Evolutionary conservation across 1,140 invertebrate species (phyloP).

Genomic region (Adoxophyes honmai): DNA sequence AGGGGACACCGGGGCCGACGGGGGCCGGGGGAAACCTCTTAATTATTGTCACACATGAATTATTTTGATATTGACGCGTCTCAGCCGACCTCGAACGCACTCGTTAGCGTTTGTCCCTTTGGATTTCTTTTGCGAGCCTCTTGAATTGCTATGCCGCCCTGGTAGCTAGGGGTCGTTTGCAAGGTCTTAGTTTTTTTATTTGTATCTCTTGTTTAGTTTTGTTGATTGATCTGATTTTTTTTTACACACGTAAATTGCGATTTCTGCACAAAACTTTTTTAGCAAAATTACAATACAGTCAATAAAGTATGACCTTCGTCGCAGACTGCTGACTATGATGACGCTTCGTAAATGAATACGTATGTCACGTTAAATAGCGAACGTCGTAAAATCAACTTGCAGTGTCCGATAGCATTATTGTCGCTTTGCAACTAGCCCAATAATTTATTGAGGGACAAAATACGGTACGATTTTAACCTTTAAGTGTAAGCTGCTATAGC

Average conservation of each 20-base stretch:
- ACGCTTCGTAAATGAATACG: too few relatives aligned
- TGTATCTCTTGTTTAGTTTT: too few relatives aligned
- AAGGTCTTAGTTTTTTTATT: too few relatives aligned
- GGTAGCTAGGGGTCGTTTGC: conserved; percentile 5
- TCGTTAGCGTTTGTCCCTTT: conserved; percentile 41
- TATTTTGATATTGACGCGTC: conserved; percentile 68
- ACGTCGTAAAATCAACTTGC: neutral
- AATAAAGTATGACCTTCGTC: neutral
- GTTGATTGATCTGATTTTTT: too few relatives aligned
- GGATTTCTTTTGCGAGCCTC: conserved; percentile 34
- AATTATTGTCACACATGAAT: conserved; percentile 75
- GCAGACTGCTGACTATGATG: neutral
- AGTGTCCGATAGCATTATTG: conserved; percentile 1
- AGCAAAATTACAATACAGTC: too few relatives aligned
- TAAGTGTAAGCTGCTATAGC: neutral
- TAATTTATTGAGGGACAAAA: neutral
- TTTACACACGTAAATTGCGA: too few relatives aligned
- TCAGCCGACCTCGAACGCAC: conserved; percentile 28
- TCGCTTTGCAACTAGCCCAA: neutral
- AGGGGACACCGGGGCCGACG: conserved; percentile 23
- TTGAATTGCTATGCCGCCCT: conserved; percentile 24
- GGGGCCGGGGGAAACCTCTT: conserved; percentile 56
- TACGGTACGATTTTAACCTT: neutral
- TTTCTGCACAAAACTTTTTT: too few relatives aligned
- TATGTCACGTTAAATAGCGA: neutral